These are phyloP conservation scores for Altica lythri DNA, from an alignment of 2,888 invertebrate genomes.

Conservation along the genomic window DNA sequence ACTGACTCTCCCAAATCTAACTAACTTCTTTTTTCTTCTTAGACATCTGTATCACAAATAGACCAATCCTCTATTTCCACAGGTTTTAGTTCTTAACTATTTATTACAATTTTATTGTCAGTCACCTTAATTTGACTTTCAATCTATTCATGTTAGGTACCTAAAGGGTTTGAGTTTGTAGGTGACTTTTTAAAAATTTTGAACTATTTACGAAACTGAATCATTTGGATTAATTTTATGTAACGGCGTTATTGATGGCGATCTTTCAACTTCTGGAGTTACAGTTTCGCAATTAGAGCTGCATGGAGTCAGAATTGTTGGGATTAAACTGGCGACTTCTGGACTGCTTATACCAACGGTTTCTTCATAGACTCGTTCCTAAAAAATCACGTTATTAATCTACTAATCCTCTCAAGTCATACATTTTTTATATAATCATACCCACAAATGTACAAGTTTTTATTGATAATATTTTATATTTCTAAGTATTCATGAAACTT, in stretches of 20 bases:
- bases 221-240: conserved; percentile 60
- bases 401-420: no score
- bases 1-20: no score
- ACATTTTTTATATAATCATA: no score
- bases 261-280: conserved; percentile 60
- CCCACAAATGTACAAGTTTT: no score
- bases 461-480: no score
- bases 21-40: background rate
- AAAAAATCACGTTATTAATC: no score
- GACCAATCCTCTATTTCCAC: conserved; percentile 15
- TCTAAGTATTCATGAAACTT: no score
- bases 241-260: conserved; percentile 62
- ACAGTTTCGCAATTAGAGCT: conserved; percentile 60
- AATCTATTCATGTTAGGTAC: conserved; percentile 34
- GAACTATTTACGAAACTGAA: conserved; percentile 38
- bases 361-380: conserved; percentile 67
- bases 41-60: no score
- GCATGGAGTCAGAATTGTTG: conserved; percentile 64
- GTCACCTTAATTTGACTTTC: conserved; percentile 54
- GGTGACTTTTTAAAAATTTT: conserved; percentile 38
- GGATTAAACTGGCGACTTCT: conserved; percentile 71
- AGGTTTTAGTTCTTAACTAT: conserved; percentile 33
- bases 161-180: conserved; percentile 18
- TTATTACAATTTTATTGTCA: conserved; percentile 53
- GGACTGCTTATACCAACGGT: conserved; percentile 63